phyloP scores from a whole-genome alignment of 2,797 vertebrate genomes.

The Acanthurus tractus region DNA sequence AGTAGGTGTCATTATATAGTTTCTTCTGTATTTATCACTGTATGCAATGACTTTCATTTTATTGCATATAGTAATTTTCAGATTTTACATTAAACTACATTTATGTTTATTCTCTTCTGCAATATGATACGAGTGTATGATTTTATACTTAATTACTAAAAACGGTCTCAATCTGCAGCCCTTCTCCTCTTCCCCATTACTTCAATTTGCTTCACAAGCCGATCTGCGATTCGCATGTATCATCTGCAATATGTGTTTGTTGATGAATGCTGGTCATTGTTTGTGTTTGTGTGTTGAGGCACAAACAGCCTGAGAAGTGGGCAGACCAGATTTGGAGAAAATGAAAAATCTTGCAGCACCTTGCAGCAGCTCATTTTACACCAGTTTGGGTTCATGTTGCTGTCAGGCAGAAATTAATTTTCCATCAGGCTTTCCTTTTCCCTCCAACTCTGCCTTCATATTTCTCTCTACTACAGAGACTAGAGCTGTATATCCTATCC shows the following conservation, averaged over 20 bases:
- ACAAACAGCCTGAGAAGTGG: constrained; percentile 21
- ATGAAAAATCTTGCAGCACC: constrained; percentile 35
- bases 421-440: not conserved
- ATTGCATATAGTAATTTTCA: constrained; percentile 21
- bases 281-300: not conserved
- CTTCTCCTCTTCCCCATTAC: constrained; percentile 15
- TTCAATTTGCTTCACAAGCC: constrained; percentile 36
- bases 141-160: constrained; percentile 13
- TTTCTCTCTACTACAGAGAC: constrained; percentile 8
- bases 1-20: constrained; percentile 5
- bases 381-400: constrained; percentile 15
- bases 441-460: constrained; percentile 5
- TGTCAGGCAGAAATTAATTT: constrained; percentile 45
- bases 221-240: constrained; percentile 42
- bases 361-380: constrained; percentile 27
- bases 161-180: constrained; percentile 38
- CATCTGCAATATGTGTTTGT: constrained; percentile 31
- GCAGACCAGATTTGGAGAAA: constrained; percentile 38
- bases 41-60: constrained; percentile 10
- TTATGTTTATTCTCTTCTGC: constrained; percentile 13
- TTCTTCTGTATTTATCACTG: constrained; percentile 1
- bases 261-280: constrained; percentile 24
- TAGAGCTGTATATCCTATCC: constrained; percentile 7
- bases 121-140: not conserved
- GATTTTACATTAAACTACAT: constrained; percentile 25